phyloP scores from a whole-genome alignment of 2,797 vertebrate species.

The Lemur catta region DNA sequence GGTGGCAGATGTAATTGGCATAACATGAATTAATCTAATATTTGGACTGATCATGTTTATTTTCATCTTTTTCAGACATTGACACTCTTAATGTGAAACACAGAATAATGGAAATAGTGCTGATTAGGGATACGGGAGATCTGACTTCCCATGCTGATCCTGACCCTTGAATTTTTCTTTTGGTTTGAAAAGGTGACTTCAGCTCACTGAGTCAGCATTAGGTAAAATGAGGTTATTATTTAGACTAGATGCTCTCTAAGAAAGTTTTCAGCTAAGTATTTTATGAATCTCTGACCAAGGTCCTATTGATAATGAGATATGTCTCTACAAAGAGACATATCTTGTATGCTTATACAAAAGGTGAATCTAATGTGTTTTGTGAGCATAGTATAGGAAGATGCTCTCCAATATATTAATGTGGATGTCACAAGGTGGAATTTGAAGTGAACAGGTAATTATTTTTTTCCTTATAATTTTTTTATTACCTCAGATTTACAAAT shows the following conservation, averaged over 20 bases:
- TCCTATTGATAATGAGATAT: neutral
- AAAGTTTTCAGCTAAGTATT: slow-evolving; percentile 4
- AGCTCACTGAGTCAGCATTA: neutral
- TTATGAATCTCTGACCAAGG: neutral
- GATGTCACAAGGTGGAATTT: neutral
- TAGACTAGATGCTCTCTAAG: neutral
- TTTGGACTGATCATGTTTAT: slow-evolving; percentile 63
- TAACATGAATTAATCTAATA: slow-evolving; percentile 68
- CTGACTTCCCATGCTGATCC: slow-evolving; percentile 5
- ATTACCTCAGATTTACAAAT: slow-evolving; percentile 18
- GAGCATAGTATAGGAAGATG: neutral
- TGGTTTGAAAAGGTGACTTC: slow-evolving; percentile 28
- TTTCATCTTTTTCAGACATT: slow-evolving; percentile 46
- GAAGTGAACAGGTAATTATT: neutral
- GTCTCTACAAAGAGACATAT: neutral
- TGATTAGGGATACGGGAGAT: neutral
- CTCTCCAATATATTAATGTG: neutral
- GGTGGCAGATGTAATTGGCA: slow-evolving; percentile 59
- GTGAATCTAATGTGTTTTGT: neutral
- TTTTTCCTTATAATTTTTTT: neutral
- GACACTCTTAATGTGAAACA: neutral
- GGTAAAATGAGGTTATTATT: slow-evolving; percentile 2
- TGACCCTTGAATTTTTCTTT: slow-evolving; percentile 24
- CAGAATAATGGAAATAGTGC: neutral
- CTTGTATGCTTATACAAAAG: too few species aligned